Evolutionary conservation across 1,140 invertebrate species (phyloP), one percentile per base, ranked within the genome.

Genomic region (Sogatella furcifera): DNA sequence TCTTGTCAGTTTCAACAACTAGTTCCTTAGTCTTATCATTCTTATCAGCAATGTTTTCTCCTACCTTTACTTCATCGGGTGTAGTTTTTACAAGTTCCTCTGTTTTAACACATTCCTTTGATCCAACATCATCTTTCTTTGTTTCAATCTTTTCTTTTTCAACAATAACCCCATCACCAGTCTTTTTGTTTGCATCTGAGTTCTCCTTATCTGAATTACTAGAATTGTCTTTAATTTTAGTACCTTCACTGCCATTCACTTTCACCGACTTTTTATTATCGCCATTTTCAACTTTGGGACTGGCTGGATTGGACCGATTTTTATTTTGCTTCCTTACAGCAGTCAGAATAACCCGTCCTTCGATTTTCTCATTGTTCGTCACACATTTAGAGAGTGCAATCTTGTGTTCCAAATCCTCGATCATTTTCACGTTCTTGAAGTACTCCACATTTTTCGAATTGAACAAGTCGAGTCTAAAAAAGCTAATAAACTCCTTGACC

Each of bases 21-120:
- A 34, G 14, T 62, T 62, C 15, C 57, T 24, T 46, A 55, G 57
- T 19, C 24, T 42, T 14, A 38, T 21, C 22, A 57, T 49, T 15
- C 38, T 19, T 10, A 34, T 34, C 0, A 34, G 13, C 21, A 14
- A 55, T 15, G n/a, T 9, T 31, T n/a, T 52, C 59, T 2, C 24
- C 17, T 1, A 17, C 15, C 14, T 60, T 34, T 19, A 5, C 21
- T n/a, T 28, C 59, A 19, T 9, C n/a, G 6, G n/a, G 49, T 8
- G 14, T 15, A 8, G n/a, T 11, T n/a, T 24, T 38, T 5, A 10
- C 24, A 28, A 28, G 24, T 6, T 28, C 6, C 24, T 6, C 24
- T 6, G 2, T 6, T 4, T 28, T 28, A 8, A 38, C 34, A 38
- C 34, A 13, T 38, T 38, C 11, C 34, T 38, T 28, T 28, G 24